These are phyloP conservation scores for Blennius ocellaris DNA, from an alignment of 2,113 vertebrate genomes.

Conservation along the genomic window DNA sequence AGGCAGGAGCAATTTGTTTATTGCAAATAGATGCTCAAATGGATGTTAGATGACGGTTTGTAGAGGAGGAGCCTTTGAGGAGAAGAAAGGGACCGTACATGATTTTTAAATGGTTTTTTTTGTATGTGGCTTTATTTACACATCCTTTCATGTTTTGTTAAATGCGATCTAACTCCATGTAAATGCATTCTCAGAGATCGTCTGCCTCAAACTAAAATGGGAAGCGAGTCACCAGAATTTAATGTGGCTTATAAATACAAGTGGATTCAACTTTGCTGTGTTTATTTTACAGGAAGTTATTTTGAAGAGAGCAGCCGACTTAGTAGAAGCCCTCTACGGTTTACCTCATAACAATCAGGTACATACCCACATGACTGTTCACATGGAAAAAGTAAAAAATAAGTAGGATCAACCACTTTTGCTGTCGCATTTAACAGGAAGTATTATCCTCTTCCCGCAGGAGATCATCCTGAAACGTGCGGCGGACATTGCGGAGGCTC, in stretches of 20 bases:
- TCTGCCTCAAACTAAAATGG: not conserved
- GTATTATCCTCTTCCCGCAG: conserved; percentile 66
- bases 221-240: not conserved
- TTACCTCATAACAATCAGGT: conserved; percentile 98
- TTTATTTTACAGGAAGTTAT: conserved; percentile 89
- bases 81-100: not conserved
- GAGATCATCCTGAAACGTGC: conserved; percentile 98
- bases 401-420: not conserved
- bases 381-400: not conserved
- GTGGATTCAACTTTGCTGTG: not conserved
- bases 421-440: not conserved
- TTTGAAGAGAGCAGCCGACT: conserved; percentile 93
- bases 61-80: not conserved
- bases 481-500: conserved; percentile 97
- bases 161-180: not conserved
- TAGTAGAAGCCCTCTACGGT: conserved; percentile 95
- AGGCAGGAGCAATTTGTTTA: conserved; percentile 73
- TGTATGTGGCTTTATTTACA: not conserved
- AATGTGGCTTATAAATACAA: not conserved
- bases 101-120: not conserved
- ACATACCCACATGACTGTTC: conserved; percentile 1
- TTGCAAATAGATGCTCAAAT: conserved; percentile 51
- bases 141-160: no score
- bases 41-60: conserved; percentile 25
- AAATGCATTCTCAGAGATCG: not conserved